Evolutionary conservation across 2,888 invertebrate species (phyloP).

Genomic region (Amitus sp.): DNA sequence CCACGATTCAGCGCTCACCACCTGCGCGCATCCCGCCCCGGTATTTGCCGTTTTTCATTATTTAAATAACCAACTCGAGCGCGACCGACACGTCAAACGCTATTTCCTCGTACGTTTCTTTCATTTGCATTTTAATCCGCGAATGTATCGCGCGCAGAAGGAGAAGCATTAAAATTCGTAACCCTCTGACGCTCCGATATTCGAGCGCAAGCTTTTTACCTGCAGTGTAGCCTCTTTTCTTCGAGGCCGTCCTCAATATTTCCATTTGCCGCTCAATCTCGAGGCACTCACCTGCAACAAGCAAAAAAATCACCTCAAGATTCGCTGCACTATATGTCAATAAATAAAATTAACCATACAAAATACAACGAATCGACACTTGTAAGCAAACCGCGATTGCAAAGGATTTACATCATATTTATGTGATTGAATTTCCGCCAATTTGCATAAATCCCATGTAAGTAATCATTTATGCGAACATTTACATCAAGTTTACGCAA

Average conservation of each 20-base stretch:
- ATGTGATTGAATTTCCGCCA: too few species aligned
- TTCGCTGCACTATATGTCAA: too few species aligned
- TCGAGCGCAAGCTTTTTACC: conserved; percentile 16
- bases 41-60: background rate
- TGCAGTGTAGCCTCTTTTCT: conserved; percentile 36
- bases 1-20: conserved; percentile 32
- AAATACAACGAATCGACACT: too few species aligned
- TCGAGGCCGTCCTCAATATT: conserved; percentile 26
- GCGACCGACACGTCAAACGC: conserved; percentile 10
- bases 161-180: too few species aligned
- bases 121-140: background rate
- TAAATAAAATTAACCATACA: too few species aligned
- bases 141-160: background rate
- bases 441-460: too few species aligned
- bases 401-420: too few species aligned
- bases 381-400: too few species aligned
- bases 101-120: conserved; percentile 6
- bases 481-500: too few species aligned
- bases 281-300: conserved; percentile 36
- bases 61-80: background rate
- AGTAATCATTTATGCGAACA: too few species aligned
- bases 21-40: conserved; percentile 11
- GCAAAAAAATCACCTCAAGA: too few species aligned
- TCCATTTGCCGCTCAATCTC: conserved; percentile 32
- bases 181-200: background rate